Base-by-base conservation (phyloP, 2,888 invertebrate species). In the Phania funesta region DNA sequence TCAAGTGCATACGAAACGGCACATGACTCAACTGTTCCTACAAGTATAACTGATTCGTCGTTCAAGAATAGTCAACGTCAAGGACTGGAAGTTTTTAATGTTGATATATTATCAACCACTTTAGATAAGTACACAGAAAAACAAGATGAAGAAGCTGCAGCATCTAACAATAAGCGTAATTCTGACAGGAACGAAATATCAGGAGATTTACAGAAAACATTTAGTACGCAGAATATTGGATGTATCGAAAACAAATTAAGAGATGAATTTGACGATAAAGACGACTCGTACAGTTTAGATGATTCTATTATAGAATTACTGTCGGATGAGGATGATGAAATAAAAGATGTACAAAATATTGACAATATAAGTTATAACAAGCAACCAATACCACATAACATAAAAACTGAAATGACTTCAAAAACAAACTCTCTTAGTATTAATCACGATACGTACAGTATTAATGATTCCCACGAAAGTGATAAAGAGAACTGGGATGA, bases 1-100 rank as follows among this genome's bases (percentile, higher is more conserved):
- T 46, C 88, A 5, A 89, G 88, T 35, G 86, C 86, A 58, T 90
- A 90, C 76, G 88, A 89, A 35, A 90, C 90, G 0, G 90, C 90
- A 2, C 86, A 87, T 35, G 89, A 87, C 44, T 87, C 88, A 2
- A 76, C 84, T 0, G 44, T 62, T 22, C 16, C 76, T 4, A 86
- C 84, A 50, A 85, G 24, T 18, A 50, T 80, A 73, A 77, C 48
- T 58, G 70, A 52, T 24, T 11, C 16, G 1, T 74, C 24, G n/a
- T n/a, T n/a, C 0, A 85, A 83, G 26, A 67, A 56, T 70, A 6
- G 24, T 2, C 22, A 1, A 20, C 29, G 29, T 26, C 9, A 54
- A 11, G 48, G 62, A 22, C 3, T 52, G 5, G 54, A 77, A 41
- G 29, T 52, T 20, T 58, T 77, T 60, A 56, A 78, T 70, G 73